phyloP scores from a whole-genome alignment of 1,140 invertebrate genomes.

The Oreohelix idahoensis region DNA sequence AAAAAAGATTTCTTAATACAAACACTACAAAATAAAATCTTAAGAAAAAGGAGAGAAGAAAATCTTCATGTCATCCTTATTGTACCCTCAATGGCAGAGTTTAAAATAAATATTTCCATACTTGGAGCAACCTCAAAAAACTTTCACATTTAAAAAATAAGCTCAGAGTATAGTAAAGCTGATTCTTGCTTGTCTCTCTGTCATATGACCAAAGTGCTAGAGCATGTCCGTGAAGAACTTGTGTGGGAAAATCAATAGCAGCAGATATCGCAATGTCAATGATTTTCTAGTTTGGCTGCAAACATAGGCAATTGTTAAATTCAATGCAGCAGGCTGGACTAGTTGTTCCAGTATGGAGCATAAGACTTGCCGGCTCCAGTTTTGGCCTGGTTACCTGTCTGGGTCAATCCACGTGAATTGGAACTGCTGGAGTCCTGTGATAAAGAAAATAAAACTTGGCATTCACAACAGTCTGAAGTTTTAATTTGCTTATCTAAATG shows the following conservation, averaged over 20 bases:
- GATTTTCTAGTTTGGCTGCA: neutral
- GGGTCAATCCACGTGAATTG: slow-evolving; percentile 27
- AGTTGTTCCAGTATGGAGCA: slow-evolving; percentile 38
- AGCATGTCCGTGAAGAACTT: neutral
- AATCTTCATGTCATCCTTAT: neutral
- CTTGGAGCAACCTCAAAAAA: neutral
- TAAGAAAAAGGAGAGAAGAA: neutral
- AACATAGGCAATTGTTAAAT: neutral
- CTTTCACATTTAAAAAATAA: neutral
- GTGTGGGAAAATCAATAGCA: neutral
- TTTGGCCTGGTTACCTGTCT: slow-evolving; percentile 15
- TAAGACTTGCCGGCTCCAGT: slow-evolving; percentile 20
- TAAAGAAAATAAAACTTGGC: neutral
- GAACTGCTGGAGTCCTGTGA: slow-evolving; percentile 36
- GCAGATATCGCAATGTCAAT: neutral
- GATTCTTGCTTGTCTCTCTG: neutral
- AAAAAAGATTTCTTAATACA: slow-evolving; percentile 26
- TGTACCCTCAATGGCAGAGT: neutral
- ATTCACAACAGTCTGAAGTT: too few species aligned
- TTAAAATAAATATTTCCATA: slow-evolving; percentile 13
- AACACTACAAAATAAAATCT: slow-evolving; percentile 39
- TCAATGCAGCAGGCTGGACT: neutral
- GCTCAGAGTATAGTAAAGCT: neutral
- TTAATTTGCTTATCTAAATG: too few species aligned
- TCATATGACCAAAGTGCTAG: neutral